Evolutionary conservation across 2,113 vertebrate genomes (phyloP), one percentile per base, ranked within the genome.

Genomic region (Cyanocitta stelleri): DNA sequence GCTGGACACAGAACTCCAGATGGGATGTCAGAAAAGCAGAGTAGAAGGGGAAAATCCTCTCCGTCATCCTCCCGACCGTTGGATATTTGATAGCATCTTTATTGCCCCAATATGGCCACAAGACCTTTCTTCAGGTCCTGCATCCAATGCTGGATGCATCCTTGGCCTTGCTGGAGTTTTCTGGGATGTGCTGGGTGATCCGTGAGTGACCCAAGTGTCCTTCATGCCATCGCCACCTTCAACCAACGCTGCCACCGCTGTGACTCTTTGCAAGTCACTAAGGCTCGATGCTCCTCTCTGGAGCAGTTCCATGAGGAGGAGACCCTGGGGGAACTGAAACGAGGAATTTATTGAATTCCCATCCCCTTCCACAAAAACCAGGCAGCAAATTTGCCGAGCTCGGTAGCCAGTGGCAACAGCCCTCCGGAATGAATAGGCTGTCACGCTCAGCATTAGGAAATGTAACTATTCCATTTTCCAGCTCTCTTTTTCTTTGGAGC

Each of bases 341-440:
- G 1, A 52, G 10, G 11, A 71, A 59, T 59, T 73, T 49, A 17
- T 49, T 3, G 23, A 26, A 13, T 81, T 78, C 52, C 46, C 72
- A 67, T 92, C 73, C 51, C 30, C 33, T 59, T 67, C 8, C 58
- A 44, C 59, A 75, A 76, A 56, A 68, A 14, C 1, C 76, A 61
- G 35, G 85, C 84, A 84, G 81, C 61, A 19, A 56, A 54, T 91
- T 72, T 64, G 69, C 73, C 7, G 1, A 58, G 86, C 88, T 85
- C 9, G 43, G 92, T 96, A 97, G 93, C 95, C 93, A 90, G 52
- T 87, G 93, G 92, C 96, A 97, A 63, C 96, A 80, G 58, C 92
- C 87, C 23, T 23, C 29, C 15, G 80, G 74, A 89, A 95, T 81
- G 85, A 96, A 83, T 75, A 37, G 82, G 85, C 94, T 91, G 93